A percentile compares a stretch with the other conserved stretches of the same genome.
Evolutionary conservation across 1,140 invertebrate species (phyloP).

Genomic region (Ostrea denselamellosa): DNA sequence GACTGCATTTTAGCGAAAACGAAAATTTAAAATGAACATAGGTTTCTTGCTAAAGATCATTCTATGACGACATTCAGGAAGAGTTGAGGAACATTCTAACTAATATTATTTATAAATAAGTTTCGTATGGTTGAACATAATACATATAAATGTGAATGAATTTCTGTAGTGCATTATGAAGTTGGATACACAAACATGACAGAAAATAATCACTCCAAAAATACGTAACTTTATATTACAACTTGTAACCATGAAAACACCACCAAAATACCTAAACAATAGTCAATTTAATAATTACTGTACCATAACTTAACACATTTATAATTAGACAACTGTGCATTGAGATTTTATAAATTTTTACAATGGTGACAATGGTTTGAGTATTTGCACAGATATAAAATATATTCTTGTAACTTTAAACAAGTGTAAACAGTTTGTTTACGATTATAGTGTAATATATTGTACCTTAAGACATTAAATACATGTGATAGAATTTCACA

Average conservation of each 20-base stretch:
- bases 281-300: background rate
- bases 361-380: background rate
- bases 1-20: background rate
- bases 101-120: too few relatives aligned
- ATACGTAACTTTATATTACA: conserved; percentile 9
- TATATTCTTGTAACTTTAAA: background rate
- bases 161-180: background rate
- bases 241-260: background rate
- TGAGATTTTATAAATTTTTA: background rate
- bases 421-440: background rate
- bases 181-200: background rate
- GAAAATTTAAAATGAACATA: background rate
- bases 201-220: background rate
- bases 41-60: background rate
- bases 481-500: too few relatives aligned
- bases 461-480: too few relatives aligned
- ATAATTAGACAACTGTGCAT: too few relatives aligned
- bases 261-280: background rate
- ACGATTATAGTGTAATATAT: too few relatives aligned
- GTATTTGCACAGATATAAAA: background rate
- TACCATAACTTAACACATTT: background rate
- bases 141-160: too few relatives aligned
- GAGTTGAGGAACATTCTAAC: too few relatives aligned
- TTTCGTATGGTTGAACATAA: too few relatives aligned
- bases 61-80: background rate